A percentile compares a stretch with the other conserved stretches of the same genome.
These are phyloP conservation scores for Rhizomys pruinosus DNA, from an alignment of 2,113 vertebrate species.

Conservation along the genomic window DNA sequence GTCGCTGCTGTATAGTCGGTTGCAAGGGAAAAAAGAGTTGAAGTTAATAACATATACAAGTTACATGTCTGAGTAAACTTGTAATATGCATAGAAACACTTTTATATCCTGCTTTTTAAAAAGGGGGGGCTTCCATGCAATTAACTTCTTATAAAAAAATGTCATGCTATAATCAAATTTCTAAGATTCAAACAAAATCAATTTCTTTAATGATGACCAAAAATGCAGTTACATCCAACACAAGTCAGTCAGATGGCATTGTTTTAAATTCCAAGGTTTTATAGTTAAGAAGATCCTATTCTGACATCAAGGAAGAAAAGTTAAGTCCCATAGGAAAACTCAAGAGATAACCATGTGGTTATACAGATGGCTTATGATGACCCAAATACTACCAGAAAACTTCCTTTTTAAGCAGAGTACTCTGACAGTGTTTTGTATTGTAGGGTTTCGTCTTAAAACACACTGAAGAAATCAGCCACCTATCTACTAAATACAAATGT, in stretches of 20 bases:
- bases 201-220: constrained; percentile 75
- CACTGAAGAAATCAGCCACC: background rate
- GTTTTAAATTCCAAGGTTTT: constrained; percentile 59
- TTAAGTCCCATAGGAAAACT: constrained; percentile 21
- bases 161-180: constrained; percentile 83
- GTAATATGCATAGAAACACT: constrained; percentile 88
- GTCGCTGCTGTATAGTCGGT: constrained; percentile 99
- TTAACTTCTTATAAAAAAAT: constrained; percentile 75
- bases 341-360: constrained; percentile 21
- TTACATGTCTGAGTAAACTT: constrained; percentile 84
- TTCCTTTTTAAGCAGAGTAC: constrained; percentile 43
- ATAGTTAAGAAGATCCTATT: constrained; percentile 57
- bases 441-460: background rate
- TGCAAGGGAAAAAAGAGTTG: constrained; percentile 96
- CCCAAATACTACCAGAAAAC: constrained; percentile 53
- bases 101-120: constrained; percentile 86
- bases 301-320: constrained; percentile 52
- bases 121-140: constrained; percentile 80
- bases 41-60: constrained; percentile 96
- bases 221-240: constrained; percentile 69
- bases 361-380: constrained; percentile 25
- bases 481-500: constrained; percentile 42
- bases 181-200: constrained; percentile 78
- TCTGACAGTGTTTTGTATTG: background rate
- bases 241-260: constrained; percentile 52